Conservation (phyloP, 2,888 invertebrate species). For the Epistrophe eligans region DNA sequence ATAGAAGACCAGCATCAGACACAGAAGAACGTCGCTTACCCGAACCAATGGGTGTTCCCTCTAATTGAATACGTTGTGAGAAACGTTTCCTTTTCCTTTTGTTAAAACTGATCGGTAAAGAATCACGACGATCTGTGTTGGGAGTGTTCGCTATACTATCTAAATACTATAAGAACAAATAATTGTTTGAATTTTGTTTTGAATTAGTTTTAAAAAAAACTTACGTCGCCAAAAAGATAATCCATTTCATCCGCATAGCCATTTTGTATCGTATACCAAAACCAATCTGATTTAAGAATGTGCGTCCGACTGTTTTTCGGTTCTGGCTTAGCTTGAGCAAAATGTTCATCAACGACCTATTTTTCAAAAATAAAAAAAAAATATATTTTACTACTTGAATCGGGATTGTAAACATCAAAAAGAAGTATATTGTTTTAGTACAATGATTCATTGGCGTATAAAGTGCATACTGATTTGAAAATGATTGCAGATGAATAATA, state of each 20-base stretch:
- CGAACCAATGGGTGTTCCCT: conserved; percentile 83
- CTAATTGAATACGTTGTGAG: conserved; percentile 83
- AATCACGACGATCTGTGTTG: conserved; percentile 85
- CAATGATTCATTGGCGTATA: conserved; percentile 48
- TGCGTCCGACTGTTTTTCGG: conserved; percentile 88
- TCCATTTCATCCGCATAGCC: conserved; percentile 96
- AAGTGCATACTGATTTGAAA: conserved; percentile 38
- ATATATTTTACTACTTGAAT: not conserved
- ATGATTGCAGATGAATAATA: not conserved
- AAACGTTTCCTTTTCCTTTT: conserved; percentile 93
- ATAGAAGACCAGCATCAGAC: conserved; percentile 92
- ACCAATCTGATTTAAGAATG: conserved; percentile 97
- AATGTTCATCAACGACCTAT: conserved; percentile 94
- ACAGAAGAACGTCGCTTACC: conserved; percentile 93
- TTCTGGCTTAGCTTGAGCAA: conserved; percentile 89
- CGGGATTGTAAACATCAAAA: too few species aligned
- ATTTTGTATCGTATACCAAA: conserved; percentile 99
- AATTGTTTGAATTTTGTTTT: not conserved
- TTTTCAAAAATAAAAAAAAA: not conserved
- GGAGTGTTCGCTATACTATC: conserved; percentile 84
- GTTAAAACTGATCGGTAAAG: conserved; percentile 84
- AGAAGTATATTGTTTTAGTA: conserved; percentile 12
- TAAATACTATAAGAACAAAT: conserved; percentile 79
- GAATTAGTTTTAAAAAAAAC: conserved; percentile 79
- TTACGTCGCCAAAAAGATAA: conserved; percentile 94